A percentile compares a stretch with the other conserved stretches of the same genome.
Conservation (phyloP, 2,113 vertebrate genomes). For the Sakesphorus luctuosus region DNA sequence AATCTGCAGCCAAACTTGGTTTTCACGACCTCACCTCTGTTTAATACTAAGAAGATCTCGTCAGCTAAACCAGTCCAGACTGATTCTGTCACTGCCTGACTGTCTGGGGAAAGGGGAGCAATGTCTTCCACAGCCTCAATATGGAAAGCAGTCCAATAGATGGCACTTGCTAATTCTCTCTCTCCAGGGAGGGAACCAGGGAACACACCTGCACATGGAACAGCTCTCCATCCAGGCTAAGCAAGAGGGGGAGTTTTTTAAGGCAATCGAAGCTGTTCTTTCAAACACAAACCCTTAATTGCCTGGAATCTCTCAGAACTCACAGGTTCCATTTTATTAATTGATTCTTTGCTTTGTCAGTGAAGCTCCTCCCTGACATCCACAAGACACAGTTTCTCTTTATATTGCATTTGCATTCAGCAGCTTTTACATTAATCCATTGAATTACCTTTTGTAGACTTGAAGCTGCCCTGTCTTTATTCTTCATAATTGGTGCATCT, state of each 20-base stretch:
- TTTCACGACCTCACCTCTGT: background rate
- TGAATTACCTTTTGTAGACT: slow-evolving; percentile 55
- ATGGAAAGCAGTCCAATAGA: background rate
- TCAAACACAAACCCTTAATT: slow-evolving; percentile 6
- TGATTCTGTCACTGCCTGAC: background rate
- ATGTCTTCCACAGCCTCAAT: background rate
- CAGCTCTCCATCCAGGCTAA: rapidly evolving
- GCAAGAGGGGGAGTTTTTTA: rapidly evolving
- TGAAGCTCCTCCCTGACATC: background rate
- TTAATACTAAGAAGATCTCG: background rate
- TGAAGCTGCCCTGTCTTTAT: slow-evolving; percentile 60
- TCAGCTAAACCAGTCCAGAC: background rate
- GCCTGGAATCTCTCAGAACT: background rate
- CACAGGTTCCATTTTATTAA: background rate
- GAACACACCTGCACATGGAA: background rate
- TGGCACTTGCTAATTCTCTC: background rate
- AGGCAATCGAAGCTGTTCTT: background rate
- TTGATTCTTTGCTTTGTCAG: slow-evolving; percentile 36
- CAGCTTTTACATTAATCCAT: slow-evolving; percentile 52
- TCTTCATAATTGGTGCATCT: slow-evolving; percentile 69
- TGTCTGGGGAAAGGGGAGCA: background rate
- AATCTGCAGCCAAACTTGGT: background rate
- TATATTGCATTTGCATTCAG: background rate
- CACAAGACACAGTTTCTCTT: background rate
- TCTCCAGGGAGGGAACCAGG: background rate